Percentiles rank a stretch among this genome's conserved stretches.
phyloP scores from a whole-genome alignment of 2,113 vertebrate genomes.

The Varanus salvator region DNA sequence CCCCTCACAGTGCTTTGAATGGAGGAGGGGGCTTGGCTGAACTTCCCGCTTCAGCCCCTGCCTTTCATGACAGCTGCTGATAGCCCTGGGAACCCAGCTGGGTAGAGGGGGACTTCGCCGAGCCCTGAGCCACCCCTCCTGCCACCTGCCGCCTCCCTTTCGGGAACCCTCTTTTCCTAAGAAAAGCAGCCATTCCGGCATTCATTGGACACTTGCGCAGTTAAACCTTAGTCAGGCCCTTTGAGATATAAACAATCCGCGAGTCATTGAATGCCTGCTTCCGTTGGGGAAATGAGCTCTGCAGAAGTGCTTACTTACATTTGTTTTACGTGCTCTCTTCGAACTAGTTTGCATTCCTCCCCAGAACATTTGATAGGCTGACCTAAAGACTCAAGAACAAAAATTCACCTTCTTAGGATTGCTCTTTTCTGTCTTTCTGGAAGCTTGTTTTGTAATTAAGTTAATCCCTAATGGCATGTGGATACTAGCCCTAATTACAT shows the following conservation, averaged over 20 bases:
- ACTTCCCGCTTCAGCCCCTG: neutral
- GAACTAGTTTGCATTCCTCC: neutral
- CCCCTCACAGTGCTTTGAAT: neutral
- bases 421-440: conserved; percentile 41
- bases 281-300: neutral
- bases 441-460: conserved; percentile 64
- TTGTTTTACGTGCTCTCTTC: neutral
- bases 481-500: conserved; percentile 67
- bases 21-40: neutral
- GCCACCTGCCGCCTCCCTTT: neutral
- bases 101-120: neutral
- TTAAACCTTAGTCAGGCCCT: neutral
- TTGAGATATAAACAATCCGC: neutral
- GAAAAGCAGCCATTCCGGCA: too few species aligned
- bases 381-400: conserved; percentile 27
- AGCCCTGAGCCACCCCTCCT: neutral
- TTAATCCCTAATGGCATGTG: conserved; percentile 64
- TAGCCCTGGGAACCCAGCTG: neutral
- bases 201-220: neutral
- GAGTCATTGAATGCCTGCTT: neutral
- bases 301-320: neutral
- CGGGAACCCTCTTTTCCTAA: neutral
- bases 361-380: conserved; percentile 45
- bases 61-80: neutral
- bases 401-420: conserved; percentile 57